These are phyloP conservation scores for Trochalopteron elliotii DNA, from an alignment of 2,113 vertebrate species.

Conservation along the genomic window DNA sequence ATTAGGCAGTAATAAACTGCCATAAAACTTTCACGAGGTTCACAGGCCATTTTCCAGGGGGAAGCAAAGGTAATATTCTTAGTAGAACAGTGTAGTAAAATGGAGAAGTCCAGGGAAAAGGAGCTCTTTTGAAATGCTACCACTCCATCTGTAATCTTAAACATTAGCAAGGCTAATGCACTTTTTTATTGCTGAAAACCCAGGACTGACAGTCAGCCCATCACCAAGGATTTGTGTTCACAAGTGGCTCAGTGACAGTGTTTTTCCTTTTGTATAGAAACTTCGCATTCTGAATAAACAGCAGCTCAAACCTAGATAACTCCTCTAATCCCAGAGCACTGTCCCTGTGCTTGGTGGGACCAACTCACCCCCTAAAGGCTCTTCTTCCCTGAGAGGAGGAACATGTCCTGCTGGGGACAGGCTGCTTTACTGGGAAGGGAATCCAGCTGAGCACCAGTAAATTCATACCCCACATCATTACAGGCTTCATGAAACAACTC, in stretches of 20 bases:
- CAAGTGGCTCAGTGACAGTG: background rate
- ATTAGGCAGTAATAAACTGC: background rate
- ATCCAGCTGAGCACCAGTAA: background rate
- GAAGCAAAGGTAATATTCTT: background rate
- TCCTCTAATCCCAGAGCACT: background rate
- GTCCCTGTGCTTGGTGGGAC: too few species aligned
- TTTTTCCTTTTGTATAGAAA: background rate
- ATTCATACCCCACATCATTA: background rate
- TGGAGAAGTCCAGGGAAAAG: background rate
- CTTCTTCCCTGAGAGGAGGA: background rate
- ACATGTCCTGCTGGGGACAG: background rate
- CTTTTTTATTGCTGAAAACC: background rate
- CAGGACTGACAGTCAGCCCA: background rate
- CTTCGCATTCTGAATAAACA: background rate
- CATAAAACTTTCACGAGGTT: background rate
- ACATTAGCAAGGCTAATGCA: background rate
- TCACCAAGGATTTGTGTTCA: background rate
- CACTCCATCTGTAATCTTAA: background rate
- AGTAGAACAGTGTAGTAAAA: background rate
- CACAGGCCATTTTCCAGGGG: background rate
- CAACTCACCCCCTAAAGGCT: fast-evolving
- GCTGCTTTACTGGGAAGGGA: background rate
- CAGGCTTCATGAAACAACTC: background rate
- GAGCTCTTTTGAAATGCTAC: background rate
- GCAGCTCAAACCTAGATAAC: background rate